Conservation (phyloP, 2,797 vertebrate species). For the Manis pentadactyla region DNA sequence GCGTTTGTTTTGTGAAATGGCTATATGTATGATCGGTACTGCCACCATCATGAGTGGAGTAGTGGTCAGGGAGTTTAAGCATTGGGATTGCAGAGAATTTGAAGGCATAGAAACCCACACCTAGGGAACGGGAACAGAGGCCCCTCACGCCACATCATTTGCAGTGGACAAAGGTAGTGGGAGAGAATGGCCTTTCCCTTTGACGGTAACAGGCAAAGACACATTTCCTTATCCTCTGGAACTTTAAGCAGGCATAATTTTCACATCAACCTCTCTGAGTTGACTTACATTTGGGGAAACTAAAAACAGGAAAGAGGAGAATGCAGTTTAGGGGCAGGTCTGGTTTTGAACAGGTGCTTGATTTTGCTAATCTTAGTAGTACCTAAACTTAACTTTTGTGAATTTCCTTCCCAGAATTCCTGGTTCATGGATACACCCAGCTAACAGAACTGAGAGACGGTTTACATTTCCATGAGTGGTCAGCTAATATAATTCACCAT, state of each 20-base stretch:
- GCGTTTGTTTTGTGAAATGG: background rate
- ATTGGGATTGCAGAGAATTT: background rate
- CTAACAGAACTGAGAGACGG: background rate
- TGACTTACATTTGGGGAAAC: background rate
- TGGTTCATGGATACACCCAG: background rate
- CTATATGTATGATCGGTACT: background rate
- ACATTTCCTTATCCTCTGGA: background rate
- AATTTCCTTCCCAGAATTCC: background rate
- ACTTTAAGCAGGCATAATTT: background rate
- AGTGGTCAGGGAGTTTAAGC: background rate
- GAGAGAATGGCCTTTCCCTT: background rate
- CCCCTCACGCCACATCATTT: background rate
- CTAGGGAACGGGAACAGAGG: background rate
- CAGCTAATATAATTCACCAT: background rate
- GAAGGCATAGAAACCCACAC: background rate
- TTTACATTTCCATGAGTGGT: background rate
- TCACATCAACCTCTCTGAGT: background rate
- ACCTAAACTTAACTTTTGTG: background rate
- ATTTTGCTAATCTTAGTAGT: background rate
- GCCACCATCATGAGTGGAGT: background rate
- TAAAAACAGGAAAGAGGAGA: background rate
- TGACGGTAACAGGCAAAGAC: background rate
- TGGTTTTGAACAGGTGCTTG: slow-evolving; percentile 6
- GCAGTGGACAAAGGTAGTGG: background rate
- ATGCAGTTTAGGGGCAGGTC: background rate